Evolutionary conservation across 2,888 invertebrate genomes (phyloP).

Genomic region (Phragmatobia fuliginosa): DNA sequence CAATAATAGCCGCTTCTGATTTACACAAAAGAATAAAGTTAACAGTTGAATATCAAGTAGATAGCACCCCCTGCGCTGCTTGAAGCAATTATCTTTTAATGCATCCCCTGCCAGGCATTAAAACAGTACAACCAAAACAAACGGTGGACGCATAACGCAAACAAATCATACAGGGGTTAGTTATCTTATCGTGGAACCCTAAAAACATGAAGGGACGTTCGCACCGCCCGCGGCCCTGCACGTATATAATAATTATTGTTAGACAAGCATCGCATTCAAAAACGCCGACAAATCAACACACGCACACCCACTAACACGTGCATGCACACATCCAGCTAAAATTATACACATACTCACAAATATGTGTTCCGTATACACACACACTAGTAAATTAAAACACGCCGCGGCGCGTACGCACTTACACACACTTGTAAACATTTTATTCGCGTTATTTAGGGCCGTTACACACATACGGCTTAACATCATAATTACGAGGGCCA

Average conservation of each 20-base stretch:
- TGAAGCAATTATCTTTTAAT: slow-evolving; percentile 28
- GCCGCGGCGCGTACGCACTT: slow-evolving; percentile 51
- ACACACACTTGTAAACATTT: slow-evolving; percentile 55
- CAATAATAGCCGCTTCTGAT: background rate
- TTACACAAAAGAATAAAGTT: background rate
- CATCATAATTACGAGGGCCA: slow-evolving; percentile 84
- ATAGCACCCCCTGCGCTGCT: slow-evolving; percentile 11
- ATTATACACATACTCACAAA: slow-evolving; percentile 16
- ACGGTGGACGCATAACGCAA: slow-evolving; percentile 35
- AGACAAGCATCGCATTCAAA: slow-evolving; percentile 80
- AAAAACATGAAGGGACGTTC: slow-evolving; percentile 50
- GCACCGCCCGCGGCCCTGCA: slow-evolving; percentile 76
- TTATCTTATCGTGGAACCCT: slow-evolving; percentile 52
- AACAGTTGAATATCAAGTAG: slow-evolving; percentile 12
- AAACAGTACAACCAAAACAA: slow-evolving; percentile 41
- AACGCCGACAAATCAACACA: slow-evolving; percentile 78
- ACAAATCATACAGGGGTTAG: slow-evolving; percentile 49
- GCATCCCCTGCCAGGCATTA: slow-evolving; percentile 25
- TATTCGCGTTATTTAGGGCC: slow-evolving; percentile 67
- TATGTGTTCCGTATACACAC: slow-evolving; percentile 17
- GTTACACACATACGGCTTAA: slow-evolving; percentile 59
- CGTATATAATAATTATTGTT: slow-evolving; percentile 84
- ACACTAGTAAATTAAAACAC: slow-evolving; percentile 19
- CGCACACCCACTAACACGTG: slow-evolving; percentile 40
- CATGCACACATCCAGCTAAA: slow-evolving; percentile 36